A percentile compares a stretch with the other conserved stretches of the same genome.
Conservation (phyloP, 1,140 invertebrate species). For the Watersipora subatra region DNA sequence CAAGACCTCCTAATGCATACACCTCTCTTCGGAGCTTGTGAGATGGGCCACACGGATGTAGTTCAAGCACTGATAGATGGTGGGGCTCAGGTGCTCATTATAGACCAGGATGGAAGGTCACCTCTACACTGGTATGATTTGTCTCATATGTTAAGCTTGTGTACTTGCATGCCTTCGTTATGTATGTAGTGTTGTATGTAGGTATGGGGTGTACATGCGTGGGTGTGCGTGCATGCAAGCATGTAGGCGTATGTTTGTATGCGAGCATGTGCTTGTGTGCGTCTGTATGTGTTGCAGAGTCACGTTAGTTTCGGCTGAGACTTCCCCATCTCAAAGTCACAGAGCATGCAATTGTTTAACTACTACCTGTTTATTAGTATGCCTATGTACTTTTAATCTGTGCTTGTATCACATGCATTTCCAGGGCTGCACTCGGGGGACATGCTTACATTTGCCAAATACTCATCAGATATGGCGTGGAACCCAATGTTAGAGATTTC, state of each 20-base stretch:
- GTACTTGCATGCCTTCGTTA: not conserved
- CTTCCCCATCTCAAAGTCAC: no score
- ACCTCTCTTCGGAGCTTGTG: conserved; percentile 39
- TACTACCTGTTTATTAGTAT: no score
- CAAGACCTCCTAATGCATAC: conserved; percentile 34
- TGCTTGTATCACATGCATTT: no score
- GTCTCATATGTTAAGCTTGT: no score
- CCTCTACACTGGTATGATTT: conserved; percentile 44
- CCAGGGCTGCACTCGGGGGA: conserved; percentile 40
- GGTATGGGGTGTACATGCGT: no score
- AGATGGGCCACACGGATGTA: conserved; percentile 38
- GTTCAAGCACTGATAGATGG: conserved; percentile 35
- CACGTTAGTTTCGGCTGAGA: not conserved
- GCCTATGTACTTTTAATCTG: no score
- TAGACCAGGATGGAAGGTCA: conserved; percentile 36
- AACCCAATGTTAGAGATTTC: conserved; percentile 33
- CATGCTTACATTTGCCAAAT: conserved; percentile 41
- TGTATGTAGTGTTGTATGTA: not conserved
- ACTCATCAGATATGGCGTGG: conserved; percentile 36
- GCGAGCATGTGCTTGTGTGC: not conserved
- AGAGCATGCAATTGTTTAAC: no score
- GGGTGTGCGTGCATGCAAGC: not conserved
- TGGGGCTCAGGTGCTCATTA: conserved; percentile 28
- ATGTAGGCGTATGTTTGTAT: not conserved
- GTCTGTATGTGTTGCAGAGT: not conserved